These are phyloP conservation scores for Pantherophis alleghaniensis DNA, from an alignment of 2,797 vertebrate species.

Conservation along the genomic window DNA sequence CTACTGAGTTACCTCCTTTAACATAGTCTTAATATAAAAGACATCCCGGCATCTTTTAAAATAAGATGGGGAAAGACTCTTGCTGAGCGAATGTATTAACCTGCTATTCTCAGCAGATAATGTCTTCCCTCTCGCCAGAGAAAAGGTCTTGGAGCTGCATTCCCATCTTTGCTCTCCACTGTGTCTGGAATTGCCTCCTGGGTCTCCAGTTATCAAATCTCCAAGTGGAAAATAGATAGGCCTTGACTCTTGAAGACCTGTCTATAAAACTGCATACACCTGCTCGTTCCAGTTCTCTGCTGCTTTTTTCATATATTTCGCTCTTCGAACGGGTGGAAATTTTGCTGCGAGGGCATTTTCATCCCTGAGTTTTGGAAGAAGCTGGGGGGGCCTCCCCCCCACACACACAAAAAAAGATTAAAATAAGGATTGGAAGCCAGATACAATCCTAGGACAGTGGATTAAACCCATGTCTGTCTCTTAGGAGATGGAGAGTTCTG, in stretches of 20 bases:
- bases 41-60: neutral
- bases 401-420: neutral
- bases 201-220: neutral
- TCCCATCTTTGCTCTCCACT: neutral
- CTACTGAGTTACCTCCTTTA: neutral
- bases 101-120: neutral
- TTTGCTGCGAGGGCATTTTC: neutral
- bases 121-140: neutral
- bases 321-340: neutral
- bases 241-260: neutral
- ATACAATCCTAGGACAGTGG: neutral
- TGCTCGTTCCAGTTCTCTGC: neutral
- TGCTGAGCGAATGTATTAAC: neutral
- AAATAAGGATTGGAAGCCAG: neutral
- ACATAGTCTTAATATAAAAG: neutral
- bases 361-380: neutral
- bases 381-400: rapidly evolving
- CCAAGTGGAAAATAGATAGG: neutral
- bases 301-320: neutral
- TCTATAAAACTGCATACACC: neutral
- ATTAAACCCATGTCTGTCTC: neutral
- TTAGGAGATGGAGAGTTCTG: neutral
- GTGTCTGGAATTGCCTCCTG: neutral
- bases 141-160: neutral
- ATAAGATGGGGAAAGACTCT: neutral